These are phyloP conservation scores for Nymphalis urticae DNA, from an alignment of 2,888 invertebrate genomes.

Conservation along the genomic window DNA sequence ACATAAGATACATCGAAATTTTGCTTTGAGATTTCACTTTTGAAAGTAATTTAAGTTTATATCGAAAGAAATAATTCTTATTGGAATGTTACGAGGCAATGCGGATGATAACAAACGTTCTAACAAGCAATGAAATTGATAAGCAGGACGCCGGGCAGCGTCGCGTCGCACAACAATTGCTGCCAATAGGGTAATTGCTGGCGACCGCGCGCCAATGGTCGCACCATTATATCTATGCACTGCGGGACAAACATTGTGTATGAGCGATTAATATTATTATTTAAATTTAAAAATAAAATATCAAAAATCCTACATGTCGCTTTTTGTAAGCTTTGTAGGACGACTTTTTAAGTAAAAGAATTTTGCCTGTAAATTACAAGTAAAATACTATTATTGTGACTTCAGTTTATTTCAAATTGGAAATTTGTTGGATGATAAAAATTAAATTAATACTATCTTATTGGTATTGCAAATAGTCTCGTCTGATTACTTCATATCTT, in stretches of 20 bases:
- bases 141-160: slow-evolving; percentile 49
- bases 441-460: no score
- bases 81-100: slow-evolving; percentile 13
- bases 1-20: no score
- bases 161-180: slow-evolving; percentile 80
- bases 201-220: slow-evolving; percentile 78
- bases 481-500: no score
- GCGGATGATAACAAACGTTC: slow-evolving; percentile 26
- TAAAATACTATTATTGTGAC: no score
- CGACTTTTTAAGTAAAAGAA: no score
- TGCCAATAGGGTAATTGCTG: slow-evolving; percentile 76
- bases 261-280: background rate
- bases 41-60: background rate
- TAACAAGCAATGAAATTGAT: slow-evolving; percentile 40
- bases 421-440: no score
- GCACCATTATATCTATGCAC: slow-evolving; percentile 69
- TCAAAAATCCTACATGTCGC: no score
- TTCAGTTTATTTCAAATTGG: no score
- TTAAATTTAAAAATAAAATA: background rate
- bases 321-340: no score
- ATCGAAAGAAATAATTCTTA: slow-evolving; percentile 1
- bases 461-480: no score
- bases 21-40: background rate
- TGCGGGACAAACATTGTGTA: slow-evolving; percentile 41
- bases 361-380: no score